A percentile compares a stretch with the other conserved stretches of the same genome.
Evolutionary conservation across 2,113 vertebrate genomes (phyloP).

Genomic region (Thalassarche chlororhynchos): DNA sequence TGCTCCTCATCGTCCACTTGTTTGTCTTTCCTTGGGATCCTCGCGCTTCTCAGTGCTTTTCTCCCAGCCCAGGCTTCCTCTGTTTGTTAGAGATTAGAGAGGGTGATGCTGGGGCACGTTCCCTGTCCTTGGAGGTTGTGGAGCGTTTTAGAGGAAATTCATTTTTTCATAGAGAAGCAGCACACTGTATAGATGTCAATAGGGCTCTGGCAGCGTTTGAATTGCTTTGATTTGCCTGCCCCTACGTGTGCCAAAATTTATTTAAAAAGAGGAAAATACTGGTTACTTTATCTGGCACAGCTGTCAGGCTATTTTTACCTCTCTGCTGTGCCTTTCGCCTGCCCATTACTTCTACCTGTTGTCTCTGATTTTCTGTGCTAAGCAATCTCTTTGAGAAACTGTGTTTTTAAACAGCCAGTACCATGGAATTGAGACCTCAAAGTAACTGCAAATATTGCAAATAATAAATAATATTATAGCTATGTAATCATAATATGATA

Average conservation of each 20-base stretch:
- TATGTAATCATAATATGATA: constrained; percentile 50
- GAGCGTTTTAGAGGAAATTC: constrained; percentile 32
- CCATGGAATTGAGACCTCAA: not conserved
- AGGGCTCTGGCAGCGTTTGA: constrained; percentile 32
- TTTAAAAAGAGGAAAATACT: constrained; percentile 33
- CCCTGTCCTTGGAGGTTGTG: not conserved
- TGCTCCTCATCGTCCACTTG: not conserved
- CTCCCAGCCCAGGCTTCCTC: not conserved
- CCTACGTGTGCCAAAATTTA: constrained; percentile 10
- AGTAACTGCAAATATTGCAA: not conserved
- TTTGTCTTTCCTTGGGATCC: not conserved
- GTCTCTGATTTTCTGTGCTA: constrained; percentile 22
- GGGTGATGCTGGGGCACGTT: not conserved
- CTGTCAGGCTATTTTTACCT: constrained; percentile 6
- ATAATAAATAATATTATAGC: constrained; percentile 20
- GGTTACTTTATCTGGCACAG: constrained; percentile 49
- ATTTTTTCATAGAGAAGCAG: not conserved
- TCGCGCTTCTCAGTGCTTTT: not conserved
- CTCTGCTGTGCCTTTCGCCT: constrained; percentile 22
- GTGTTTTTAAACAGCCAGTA: not conserved
- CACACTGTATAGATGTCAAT: constrained; percentile 28
- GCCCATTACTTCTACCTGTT: constrained; percentile 23
- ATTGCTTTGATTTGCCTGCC: constrained; percentile 51
- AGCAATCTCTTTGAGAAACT: not conserved
- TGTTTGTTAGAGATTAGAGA: not conserved